Base-by-base conservation (phyloP, 1,140 invertebrate species). In the Procambarus clarkii region DNA sequence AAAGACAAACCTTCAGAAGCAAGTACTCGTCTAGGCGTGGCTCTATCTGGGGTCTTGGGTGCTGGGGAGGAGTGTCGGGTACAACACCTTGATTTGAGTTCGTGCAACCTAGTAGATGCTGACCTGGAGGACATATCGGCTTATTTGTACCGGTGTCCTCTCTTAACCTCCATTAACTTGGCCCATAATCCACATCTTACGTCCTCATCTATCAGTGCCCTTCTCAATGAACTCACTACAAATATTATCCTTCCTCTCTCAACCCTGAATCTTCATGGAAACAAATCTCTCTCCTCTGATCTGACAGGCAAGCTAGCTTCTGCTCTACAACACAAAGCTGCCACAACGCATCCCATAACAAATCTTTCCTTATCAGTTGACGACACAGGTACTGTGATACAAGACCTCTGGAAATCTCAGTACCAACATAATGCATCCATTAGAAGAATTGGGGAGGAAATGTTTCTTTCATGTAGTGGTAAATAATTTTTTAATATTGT, bases 141-240 rank as follows among this genome's bases (percentile, higher is more conserved):
- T 46, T 92, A 92, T 48, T 58, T 92, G 8, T 92, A 92, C 54
- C 92, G 92, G n/a, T 92, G 92, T 60, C 82, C 88, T 18, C 76
- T 34, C 69, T 45, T 92, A 74, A 86, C 77, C 21, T 81, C 87
- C 18, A 60, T 92, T 45, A 90, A 86, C 34, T 34, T 92, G 45
- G 74, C 92, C 9, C 87, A 92, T 48, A 92, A 92, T 77, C 58
- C 74, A 13, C 3, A 13, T 9, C 80, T 92, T 46, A 86, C 88
- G n/a, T 74, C 78, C 8, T 50, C 85, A 15, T 86, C 82, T 15
- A 21, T 92, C 1, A 82, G 58, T 76, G 64, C 76, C 1, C 60
- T 92, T 45, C 64, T 92, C n/a, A 60, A 50, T 50, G 92, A 92
- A 50, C 83, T 92, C 11, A 86, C 88, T 44, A 82, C 87, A 60